Evolutionary conservation across 2,888 invertebrate genomes (phyloP).

Genomic region (Watsonalla binaria): DNA sequence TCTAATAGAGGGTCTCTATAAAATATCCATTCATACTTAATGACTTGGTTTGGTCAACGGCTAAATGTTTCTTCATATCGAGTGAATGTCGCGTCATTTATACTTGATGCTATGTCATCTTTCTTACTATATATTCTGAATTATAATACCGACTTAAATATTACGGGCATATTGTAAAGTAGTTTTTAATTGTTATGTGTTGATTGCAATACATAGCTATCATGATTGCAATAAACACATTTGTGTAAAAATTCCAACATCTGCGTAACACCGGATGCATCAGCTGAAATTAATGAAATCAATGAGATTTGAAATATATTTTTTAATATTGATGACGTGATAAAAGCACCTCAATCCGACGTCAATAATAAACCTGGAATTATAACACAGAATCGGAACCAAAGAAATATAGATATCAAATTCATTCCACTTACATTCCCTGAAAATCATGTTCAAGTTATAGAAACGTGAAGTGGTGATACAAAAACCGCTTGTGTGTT

Average conservation of each 20-base stretch:
- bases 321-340: slow-evolving; percentile 62
- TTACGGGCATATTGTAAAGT: too few relatives aligned
- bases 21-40: slow-evolving; percentile 68
- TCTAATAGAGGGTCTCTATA: slow-evolving; percentile 80
- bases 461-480: slow-evolving; percentile 69
- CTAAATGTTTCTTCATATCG: background rate
- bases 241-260: slow-evolving; percentile 63
- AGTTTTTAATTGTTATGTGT: slow-evolving; percentile 6
- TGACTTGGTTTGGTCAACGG: slow-evolving; percentile 12
- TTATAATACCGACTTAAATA: background rate
- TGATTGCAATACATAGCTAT: slow-evolving; percentile 20
- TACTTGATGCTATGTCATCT: background rate
- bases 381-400: slow-evolving; percentile 50
- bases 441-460: slow-evolving; percentile 63
- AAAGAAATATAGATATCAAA: slow-evolving; percentile 56
- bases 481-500: slow-evolving; percentile 66
- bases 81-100: background rate
- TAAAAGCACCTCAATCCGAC: slow-evolving; percentile 72
- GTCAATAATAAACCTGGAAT: slow-evolving; percentile 68
- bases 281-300: slow-evolving; percentile 68
- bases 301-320: slow-evolving; percentile 45
- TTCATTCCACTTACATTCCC: slow-evolving; percentile 76
- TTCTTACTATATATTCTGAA: background rate
- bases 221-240: slow-evolving; percentile 20
- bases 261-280: slow-evolving; percentile 70